A percentile compares a stretch with the other conserved stretches of the same genome.
phyloP scores from a whole-genome alignment of 2,113 vertebrate species.

The Pituophis catenifer region DNA sequence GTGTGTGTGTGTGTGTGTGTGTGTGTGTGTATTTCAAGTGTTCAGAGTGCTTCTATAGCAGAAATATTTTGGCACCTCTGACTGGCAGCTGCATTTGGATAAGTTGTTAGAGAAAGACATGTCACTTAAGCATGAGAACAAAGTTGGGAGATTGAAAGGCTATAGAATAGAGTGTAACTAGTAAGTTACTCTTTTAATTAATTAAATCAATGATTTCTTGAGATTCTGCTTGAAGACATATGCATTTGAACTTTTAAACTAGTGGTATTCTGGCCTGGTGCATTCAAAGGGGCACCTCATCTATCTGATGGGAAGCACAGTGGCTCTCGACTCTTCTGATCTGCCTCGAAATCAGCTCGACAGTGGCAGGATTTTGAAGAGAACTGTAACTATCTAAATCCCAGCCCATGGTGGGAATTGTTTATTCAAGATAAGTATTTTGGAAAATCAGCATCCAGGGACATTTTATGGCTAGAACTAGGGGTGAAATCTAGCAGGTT shows the following conservation, averaged over 20 bases:
- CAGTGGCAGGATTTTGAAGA: not conserved
- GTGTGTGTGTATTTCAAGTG: not conserved
- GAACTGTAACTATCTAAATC: not conserved
- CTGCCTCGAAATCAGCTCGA: no score
- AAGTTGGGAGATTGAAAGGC: not conserved
- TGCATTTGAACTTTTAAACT: not conserved
- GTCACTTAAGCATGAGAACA: not conserved
- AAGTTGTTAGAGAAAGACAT: not conserved
- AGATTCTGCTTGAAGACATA: not conserved
- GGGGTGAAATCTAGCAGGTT: no score
- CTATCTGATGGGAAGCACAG: not conserved
- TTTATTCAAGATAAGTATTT: not conserved
- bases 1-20: no score
- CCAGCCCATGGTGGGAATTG: not conserved
- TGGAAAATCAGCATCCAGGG: not conserved
- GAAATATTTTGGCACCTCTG: not conserved
- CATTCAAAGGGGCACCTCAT: not conserved
- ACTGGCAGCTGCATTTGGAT: not conserved
- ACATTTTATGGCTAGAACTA: not conserved
- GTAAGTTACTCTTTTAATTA: not conserved
- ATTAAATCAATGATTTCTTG: not conserved
- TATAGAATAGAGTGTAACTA: not conserved
- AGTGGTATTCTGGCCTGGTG: not conserved
- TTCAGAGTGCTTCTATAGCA: not conserved
- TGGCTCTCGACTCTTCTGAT: no score